phyloP scores from a whole-genome alignment of 2,113 vertebrate genomes.

The Mesocricetus auratus region DNA sequence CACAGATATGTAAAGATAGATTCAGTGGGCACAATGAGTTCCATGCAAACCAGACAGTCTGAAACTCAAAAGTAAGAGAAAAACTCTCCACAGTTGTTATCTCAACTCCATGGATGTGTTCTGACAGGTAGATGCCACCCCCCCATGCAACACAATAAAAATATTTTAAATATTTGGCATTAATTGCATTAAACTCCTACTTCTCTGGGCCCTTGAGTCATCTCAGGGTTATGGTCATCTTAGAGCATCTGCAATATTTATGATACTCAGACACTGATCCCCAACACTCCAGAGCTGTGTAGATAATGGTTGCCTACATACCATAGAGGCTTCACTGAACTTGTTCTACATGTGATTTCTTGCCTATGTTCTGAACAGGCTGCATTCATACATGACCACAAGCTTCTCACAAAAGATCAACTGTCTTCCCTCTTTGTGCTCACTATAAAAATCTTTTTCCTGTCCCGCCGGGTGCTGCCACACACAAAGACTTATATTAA shows the following conservation, averaged over 20 bases:
- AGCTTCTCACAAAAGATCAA: not conserved
- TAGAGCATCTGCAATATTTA: not conserved
- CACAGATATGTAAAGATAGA: not conserved
- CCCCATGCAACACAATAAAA: not conserved
- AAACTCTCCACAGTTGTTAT: not conserved
- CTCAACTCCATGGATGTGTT: not conserved
- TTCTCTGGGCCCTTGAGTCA: not conserved
- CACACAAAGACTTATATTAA: too few relatives aligned
- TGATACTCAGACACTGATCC: not conserved
- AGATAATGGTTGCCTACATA: not conserved
- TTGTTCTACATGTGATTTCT: accelerated
- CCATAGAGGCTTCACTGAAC: not conserved
- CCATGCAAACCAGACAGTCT: not conserved
- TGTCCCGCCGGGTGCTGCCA: too few relatives aligned
- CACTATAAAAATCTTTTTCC: not conserved
- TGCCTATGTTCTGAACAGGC: not conserved
- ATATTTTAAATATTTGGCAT: not conserved
- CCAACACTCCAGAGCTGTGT: not conserved
- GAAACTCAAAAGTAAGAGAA: not conserved
- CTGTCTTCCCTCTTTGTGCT: not conserved
- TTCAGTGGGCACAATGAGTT: not conserved
- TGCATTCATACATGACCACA: accelerated
- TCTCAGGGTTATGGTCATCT: not conserved
- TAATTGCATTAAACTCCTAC: not conserved
- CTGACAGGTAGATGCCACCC: too few relatives aligned